Evolutionary conservation across 23 tunicate species (phyloP).

Genomic region (Botrylloides violaceus): DNA sequence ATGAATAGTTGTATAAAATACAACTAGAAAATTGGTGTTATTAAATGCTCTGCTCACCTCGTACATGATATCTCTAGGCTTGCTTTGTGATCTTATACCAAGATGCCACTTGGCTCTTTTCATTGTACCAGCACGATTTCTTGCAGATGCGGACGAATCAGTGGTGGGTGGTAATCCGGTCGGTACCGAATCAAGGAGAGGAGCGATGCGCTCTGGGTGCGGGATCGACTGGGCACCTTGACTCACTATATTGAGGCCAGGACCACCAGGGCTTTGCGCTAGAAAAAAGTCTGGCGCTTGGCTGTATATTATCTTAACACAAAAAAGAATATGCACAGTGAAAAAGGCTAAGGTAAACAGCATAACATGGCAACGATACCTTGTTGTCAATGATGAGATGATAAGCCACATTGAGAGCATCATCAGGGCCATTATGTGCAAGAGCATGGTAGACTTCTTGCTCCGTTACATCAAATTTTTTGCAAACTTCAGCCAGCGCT

Average conservation of each 20-base stretch:
- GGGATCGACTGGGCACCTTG: constrained; percentile 34
- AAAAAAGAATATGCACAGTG: no score
- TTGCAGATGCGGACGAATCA: constrained; percentile 53
- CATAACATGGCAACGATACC: no score
- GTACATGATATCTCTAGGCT: constrained; percentile 88
- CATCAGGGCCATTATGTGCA: constrained; percentile 69
- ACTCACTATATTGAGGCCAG: constrained; percentile 19
- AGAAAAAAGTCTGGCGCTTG: constrained; percentile 98
- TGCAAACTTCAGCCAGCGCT: constrained; percentile 85
- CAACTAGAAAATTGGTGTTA: not conserved
- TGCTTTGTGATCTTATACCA: constrained; percentile 90
- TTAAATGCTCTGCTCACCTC: constrained; percentile 42
- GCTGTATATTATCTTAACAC: constrained; percentile 74
- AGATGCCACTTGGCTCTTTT: constrained; percentile 97
- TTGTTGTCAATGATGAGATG: constrained; percentile 96
- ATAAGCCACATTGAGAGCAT: constrained; percentile 93
- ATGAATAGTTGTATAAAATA: no score
- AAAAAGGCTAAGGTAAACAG: no score
- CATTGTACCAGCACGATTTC: constrained; percentile 53
- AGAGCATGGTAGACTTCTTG: constrained; percentile 85
- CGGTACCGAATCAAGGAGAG: constrained; percentile 63
- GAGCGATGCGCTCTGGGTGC: constrained; percentile 95
- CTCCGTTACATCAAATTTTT: constrained; percentile 83
- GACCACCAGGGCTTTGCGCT: constrained; percentile 82
- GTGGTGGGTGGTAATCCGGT: constrained; percentile 57